Base-by-base conservation (phyloP, 2,888 invertebrate species). In the Drosophila pseudotalamancana region DNA sequence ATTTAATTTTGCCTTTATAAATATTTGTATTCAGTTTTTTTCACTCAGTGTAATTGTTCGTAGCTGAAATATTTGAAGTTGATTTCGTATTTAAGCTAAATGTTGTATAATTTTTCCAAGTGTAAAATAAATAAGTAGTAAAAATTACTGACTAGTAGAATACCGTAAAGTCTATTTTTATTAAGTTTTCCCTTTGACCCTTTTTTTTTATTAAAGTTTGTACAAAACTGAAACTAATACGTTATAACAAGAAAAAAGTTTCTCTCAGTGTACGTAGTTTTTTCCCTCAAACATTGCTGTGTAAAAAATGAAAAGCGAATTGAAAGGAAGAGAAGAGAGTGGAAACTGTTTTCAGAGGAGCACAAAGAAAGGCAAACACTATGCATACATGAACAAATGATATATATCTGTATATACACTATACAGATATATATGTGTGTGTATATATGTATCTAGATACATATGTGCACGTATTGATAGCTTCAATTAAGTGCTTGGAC, bases 401-500 rank as follows among this genome's bases (percentile, higher is more conserved):
- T 39, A 43, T 1, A 16, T 1, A 4, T 27, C 29, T 12, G 16
- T 4, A 31, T 27, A 8, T 27, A 9, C n/a, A n/a, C n/a, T 4
- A 40, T 8, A 32, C 3, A 12, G 25, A 9, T 45, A 6, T 19
- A 39, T 25, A 39, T 53, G 56, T 48, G 12, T 23, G 14, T 43
- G 16, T n/a, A 11, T 3, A 49, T 16, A 8, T 35, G 35, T 21
- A 25, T 18, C 35, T 35, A 19, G 11, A 16, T 25, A 23, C 32
- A 46, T 27, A n/a, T 27, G 29, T 43, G 19, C 60, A 64, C 57
- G 82, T 76, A 76, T 71, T 81, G 87, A 87, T 81, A 64, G 78
- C 63, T 71, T 87, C 87, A 87, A 81, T 81, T 87, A 87, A 84
- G 81, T 81, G 81, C 81, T 70, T 87, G 87, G 71, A 53, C 82